A percentile compares a stretch with the other conserved stretches of the same genome.
phyloP scores from a whole-genome alignment of 2,797 vertebrate species.

The Emydoidea blandingii region DNA sequence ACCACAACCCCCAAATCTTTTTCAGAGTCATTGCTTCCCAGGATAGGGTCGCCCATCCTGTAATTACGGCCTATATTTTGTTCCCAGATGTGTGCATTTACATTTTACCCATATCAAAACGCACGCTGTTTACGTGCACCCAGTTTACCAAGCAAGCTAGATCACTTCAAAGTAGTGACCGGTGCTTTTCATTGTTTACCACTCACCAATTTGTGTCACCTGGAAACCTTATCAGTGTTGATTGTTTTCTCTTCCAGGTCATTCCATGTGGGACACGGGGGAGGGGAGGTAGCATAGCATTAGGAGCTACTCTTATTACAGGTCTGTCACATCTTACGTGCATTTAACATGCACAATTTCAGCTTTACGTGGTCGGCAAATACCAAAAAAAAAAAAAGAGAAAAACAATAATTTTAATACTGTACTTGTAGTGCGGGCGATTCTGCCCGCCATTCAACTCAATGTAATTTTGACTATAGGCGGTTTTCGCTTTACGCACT shows the following conservation, averaged over 20 bases:
- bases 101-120: background rate
- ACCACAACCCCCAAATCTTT: background rate
- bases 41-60: background rate
- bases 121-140: too few species aligned
- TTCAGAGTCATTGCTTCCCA: background rate
- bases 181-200: background rate
- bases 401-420: too few species aligned
- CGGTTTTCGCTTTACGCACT: too few species aligned
- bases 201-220: background rate
- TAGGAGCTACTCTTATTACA: background rate
- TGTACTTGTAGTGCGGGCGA: too few species aligned
- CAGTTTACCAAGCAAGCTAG: background rate
- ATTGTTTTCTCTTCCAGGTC: background rate
- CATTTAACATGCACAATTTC: too few species aligned
- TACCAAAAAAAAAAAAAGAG: too few species aligned
- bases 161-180: background rate
- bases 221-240: background rate
- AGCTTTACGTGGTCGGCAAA: too few species aligned
- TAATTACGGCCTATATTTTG: background rate
- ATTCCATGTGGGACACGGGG: background rate
- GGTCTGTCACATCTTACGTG: too few species aligned
- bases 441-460: too few species aligned
- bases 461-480: too few species aligned
- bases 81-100: background rate
- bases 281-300: rapidly evolving